Conservation (phyloP, 2,113 vertebrate genomes). For the Poecile atricapillus region DNA sequence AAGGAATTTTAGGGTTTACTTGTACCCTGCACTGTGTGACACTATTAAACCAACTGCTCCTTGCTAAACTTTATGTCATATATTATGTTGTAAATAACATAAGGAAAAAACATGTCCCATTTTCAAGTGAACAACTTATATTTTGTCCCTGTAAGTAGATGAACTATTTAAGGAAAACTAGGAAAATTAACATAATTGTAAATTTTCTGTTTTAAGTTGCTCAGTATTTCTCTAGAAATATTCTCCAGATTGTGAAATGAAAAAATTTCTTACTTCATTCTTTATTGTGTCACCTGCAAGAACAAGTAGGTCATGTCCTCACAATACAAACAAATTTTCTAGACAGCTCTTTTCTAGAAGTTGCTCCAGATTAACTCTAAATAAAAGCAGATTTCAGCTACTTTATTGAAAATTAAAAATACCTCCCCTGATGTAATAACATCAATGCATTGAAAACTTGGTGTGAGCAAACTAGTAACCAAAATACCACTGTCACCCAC, state of each 20-base stretch:
- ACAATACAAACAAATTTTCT: neutral
- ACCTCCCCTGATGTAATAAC: neutral
- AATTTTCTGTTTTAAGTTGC: neutral
- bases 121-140: neutral
- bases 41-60: neutral
- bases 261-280: neutral
- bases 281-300: neutral
- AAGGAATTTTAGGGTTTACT: neutral
- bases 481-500: neutral
- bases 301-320: neutral
- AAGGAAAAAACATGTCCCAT: neutral
- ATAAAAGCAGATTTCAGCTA: neutral
- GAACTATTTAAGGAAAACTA: neutral
- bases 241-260: neutral
- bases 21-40: neutral
- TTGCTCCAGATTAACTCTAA: neutral
- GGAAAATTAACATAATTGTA: neutral
- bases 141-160: neutral
- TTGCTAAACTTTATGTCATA: neutral
- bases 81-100: neutral
- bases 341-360: neutral
- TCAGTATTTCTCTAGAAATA: neutral
- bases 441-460: neutral
- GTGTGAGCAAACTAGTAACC: neutral
- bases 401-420: neutral